Conservation (phyloP, 2,888 invertebrate species). For the Glomeris marginata region DNA sequence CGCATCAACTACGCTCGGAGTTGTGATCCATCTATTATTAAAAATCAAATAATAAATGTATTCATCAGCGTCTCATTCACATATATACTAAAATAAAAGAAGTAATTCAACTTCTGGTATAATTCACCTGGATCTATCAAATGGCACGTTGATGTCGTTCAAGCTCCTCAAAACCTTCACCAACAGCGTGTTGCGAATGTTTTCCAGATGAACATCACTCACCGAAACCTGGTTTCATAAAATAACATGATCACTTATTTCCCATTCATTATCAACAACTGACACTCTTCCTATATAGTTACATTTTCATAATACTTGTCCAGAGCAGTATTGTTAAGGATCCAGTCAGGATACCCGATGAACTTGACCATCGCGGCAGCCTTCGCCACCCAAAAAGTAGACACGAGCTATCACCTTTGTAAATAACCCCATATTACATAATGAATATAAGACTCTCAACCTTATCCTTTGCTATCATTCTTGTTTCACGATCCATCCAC, state of each 20-base stretch:
- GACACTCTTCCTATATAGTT: too few species aligned
- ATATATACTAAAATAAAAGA: slow-evolving; percentile 1
- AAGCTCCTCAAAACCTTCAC: background rate
- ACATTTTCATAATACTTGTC: slow-evolving; percentile 7
- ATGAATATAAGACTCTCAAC: background rate
- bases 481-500: slow-evolving; percentile 14
- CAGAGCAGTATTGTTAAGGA: slow-evolving; percentile 7
- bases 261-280: background rate
- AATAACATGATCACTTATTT: background rate
- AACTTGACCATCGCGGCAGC: slow-evolving; percentile 8
- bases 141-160: slow-evolving; percentile 1
- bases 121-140: slow-evolving; percentile 4
- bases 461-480: slow-evolving; percentile 10
- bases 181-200: background rate
- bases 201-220: slow-evolving; percentile 4
- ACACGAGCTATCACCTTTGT: background rate
- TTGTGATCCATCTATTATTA: slow-evolving; percentile 8
- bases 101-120: too few species aligned
- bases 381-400: background rate
- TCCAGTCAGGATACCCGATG: slow-evolving; percentile 11
- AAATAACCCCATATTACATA: background rate
- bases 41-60: background rate
- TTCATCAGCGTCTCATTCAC: background rate
- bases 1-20: slow-evolving; percentile 9
- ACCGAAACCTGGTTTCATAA: slow-evolving; percentile 6